These are phyloP conservation scores for Agrotis exclamationis DNA, from an alignment of 2,888 invertebrate species.

Conservation along the genomic window DNA sequence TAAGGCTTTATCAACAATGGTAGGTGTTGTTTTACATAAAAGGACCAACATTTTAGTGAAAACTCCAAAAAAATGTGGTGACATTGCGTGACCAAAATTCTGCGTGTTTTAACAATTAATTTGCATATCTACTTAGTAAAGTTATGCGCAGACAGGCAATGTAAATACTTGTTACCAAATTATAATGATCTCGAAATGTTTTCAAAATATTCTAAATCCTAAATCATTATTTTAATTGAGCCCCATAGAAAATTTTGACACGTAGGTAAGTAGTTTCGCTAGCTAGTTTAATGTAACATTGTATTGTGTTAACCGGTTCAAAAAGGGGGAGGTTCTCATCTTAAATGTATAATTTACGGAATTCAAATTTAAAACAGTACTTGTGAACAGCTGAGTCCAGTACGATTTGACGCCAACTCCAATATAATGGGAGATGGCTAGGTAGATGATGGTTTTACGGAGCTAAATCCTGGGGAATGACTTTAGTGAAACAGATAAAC, in stretches of 20 bases:
- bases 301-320: background rate
- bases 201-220: background rate
- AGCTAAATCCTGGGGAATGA: background rate
- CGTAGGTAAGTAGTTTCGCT: too few species aligned
- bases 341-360: background rate
- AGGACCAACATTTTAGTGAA: slow-evolving; percentile 26
- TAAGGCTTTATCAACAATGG: slow-evolving; percentile 16
- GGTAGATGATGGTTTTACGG: background rate
- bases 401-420: background rate
- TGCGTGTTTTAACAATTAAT: slow-evolving; percentile 64
- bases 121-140: slow-evolving; percentile 52
- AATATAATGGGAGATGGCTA: background rate
- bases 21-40: slow-evolving; percentile 39
- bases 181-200: slow-evolving; percentile 25
- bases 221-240: too few species aligned
- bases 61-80: slow-evolving; percentile 42
- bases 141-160: slow-evolving; percentile 52
- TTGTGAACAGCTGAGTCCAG: background rate
- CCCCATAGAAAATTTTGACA: too few species aligned
- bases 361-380: background rate
- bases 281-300: too few species aligned
- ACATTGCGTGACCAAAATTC: slow-evolving; percentile 59
- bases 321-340: too few species aligned
- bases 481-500: slow-evolving; percentile 4
- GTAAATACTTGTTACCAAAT: slow-evolving; percentile 29